Conservation (phyloP, 30 jellyfish, hydroid and myxozoan genomes). For the Hydractinia echinata region DNA sequence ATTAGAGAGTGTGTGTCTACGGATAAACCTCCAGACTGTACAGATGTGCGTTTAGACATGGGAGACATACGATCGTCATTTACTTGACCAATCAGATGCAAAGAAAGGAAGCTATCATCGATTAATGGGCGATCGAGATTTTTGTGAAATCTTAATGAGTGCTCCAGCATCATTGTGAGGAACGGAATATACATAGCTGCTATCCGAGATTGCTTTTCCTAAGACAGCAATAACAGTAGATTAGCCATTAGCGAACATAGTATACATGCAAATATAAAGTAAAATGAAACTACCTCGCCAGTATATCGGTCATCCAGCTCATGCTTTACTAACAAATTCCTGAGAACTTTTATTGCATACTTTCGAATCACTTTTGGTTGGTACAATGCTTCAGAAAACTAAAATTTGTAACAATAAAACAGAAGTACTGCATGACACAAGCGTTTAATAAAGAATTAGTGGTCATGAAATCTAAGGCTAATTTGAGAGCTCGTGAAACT, state of each 20-base stretch:
- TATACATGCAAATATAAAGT: neutral
- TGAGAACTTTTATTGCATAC: constrained; percentile 57
- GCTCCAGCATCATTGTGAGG: constrained; percentile 91
- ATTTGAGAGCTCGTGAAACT: neutral
- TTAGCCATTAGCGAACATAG: neutral
- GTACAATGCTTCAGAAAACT: constrained; percentile 81
- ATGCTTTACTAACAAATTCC: constrained; percentile 85
- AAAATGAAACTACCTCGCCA: constrained; percentile 11
- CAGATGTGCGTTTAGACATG: constrained; percentile 6
- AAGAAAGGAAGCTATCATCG: constrained; percentile 83
- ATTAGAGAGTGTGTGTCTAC: constrained; percentile 26
- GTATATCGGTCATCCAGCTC: constrained; percentile 96
- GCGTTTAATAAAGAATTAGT: neutral
- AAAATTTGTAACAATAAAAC: neutral
- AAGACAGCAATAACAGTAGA: neutral
- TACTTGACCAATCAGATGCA: constrained; percentile 58
- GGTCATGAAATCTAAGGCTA: neutral
- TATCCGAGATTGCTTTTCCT: constrained; percentile 88
- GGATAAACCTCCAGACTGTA: constrained; percentile 17
- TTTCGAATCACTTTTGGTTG: constrained; percentile 85
- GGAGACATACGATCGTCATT: constrained; percentile 47
- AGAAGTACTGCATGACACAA: neutral
- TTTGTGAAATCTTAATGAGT: constrained; percentile 91
- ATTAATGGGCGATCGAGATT: constrained; percentile 86
- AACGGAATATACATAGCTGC: constrained; percentile 89